These are phyloP conservation scores for Trachelus tabidus DNA, from an alignment of 2,888 invertebrate species.

Conservation along the genomic window DNA sequence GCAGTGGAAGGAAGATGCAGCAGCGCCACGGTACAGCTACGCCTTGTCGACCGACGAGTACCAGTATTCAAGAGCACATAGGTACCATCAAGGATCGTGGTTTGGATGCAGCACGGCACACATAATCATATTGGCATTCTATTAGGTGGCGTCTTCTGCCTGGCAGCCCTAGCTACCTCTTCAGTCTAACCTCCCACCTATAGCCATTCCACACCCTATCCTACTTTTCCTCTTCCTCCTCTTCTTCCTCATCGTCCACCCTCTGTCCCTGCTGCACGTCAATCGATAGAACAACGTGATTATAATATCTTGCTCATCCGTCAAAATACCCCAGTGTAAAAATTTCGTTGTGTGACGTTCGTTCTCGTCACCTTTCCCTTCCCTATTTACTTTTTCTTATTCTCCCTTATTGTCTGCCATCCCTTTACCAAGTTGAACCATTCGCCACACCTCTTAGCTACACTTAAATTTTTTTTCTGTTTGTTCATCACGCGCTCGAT, in stretches of 20 bases:
- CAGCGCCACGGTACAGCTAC: not conserved
- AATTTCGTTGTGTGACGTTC: not conserved
- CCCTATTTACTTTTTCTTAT: not conserved
- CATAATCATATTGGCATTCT: slow-evolving; percentile 61
- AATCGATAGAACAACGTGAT: slow-evolving; percentile 53
- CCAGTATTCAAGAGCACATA: slow-evolving; percentile 20
- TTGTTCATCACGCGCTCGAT: not conserved
- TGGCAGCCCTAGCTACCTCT: slow-evolving; percentile 29
- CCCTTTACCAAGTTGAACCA: not conserved
- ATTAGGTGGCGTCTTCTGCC: slow-evolving; percentile 51
- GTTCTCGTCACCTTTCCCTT: not conserved
- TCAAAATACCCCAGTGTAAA: slow-evolving; percentile 28
- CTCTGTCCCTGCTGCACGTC: slow-evolving; percentile 28
- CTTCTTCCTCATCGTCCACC: slow-evolving; percentile 17
- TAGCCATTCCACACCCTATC: slow-evolving; percentile 12
- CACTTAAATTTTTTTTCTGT: not conserved
- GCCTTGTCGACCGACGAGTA: not conserved
- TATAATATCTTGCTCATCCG: slow-evolving; percentile 46
- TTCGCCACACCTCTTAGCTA: not conserved
- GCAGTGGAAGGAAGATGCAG: not conserved
- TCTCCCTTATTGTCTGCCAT: not conserved
- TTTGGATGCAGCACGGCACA: slow-evolving; percentile 53
- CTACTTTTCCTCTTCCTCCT: slow-evolving; percentile 8
- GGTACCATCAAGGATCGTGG: slow-evolving; percentile 38
- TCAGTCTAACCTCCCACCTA: slow-evolving; percentile 19